Percentiles rank a stretch among this genome's conserved stretches.
phyloP scores from a whole-genome alignment of 1,140 invertebrate genomes.

The Nixonia krombeini region DNA sequence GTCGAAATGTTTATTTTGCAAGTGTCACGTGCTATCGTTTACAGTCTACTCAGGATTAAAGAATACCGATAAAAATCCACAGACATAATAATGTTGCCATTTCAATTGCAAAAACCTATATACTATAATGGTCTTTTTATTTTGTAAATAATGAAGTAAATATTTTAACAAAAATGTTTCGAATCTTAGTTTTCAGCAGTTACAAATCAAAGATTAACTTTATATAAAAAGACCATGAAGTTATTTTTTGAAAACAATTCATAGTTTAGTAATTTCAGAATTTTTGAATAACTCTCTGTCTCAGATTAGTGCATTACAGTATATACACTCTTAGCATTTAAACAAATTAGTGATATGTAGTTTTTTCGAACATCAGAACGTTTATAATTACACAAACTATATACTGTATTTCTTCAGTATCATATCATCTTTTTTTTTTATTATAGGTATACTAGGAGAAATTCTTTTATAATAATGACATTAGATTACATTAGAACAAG shows the following conservation, averaged over 20 bases:
- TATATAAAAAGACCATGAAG: slow-evolving; percentile 10
- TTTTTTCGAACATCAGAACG: not conserved
- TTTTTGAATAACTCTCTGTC: slow-evolving; percentile 6
- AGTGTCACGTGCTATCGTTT: slow-evolving; percentile 39
- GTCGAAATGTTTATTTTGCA: slow-evolving; percentile 41
- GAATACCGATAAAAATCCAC: not conserved
- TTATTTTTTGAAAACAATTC: slow-evolving; percentile 12
- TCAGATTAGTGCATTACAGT: slow-evolving; percentile 20
- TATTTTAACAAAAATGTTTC: no score
- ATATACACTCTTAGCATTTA: slow-evolving; percentile 7
- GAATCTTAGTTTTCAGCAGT: no score
- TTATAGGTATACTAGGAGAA: no score
- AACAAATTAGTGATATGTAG: slow-evolving; percentile 15
- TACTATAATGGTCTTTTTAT: no score
- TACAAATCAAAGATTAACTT: no score
- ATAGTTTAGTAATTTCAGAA: slow-evolving; percentile 14
- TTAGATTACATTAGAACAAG: no score
- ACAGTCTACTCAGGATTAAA: slow-evolving; percentile 9
- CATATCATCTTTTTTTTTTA: no score
- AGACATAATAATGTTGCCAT: slow-evolving; percentile 13
- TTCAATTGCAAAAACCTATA: no score
- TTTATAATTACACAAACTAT: no score
- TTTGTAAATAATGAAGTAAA: no score
- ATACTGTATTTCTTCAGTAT: no score
- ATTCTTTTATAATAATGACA: no score